phyloP scores from a whole-genome alignment of 2,797 vertebrate genomes.

The Rousettus madagascariensis region DNA sequence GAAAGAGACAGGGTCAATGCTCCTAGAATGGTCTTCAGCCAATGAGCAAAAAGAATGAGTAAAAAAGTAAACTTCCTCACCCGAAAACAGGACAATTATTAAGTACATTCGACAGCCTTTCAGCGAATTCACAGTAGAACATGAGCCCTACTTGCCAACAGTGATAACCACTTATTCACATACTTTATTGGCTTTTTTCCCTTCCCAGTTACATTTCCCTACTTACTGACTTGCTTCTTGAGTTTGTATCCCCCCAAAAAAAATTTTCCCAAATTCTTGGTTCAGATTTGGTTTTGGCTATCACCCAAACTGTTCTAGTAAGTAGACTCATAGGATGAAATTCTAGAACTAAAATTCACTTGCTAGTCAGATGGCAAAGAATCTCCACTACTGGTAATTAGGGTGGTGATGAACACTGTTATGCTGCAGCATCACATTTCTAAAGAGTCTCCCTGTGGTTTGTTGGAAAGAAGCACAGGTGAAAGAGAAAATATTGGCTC shows the following conservation, averaged over 20 bases:
- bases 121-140: neutral
- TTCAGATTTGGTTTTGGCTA: neutral
- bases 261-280: neutral
- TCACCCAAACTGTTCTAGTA: neutral
- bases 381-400: neutral
- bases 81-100: neutral
- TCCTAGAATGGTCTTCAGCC: neutral
- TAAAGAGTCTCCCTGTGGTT: neutral
- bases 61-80: neutral
- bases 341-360: neutral
- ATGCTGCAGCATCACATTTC: neutral
- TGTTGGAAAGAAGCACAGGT: neutral
- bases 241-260: neutral
- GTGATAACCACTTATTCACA: neutral
- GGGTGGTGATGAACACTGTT: neutral
- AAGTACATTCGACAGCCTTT: neutral
- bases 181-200: neutral
- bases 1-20: neutral
- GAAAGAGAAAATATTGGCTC: neutral
- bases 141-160: neutral
- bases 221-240: neutral
- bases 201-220: neutral
- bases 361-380: neutral
- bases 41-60: neutral
- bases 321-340: neutral